Conservation (phyloP, 2,113 vertebrate genomes). For the Dasyornis broadbenti region DNA sequence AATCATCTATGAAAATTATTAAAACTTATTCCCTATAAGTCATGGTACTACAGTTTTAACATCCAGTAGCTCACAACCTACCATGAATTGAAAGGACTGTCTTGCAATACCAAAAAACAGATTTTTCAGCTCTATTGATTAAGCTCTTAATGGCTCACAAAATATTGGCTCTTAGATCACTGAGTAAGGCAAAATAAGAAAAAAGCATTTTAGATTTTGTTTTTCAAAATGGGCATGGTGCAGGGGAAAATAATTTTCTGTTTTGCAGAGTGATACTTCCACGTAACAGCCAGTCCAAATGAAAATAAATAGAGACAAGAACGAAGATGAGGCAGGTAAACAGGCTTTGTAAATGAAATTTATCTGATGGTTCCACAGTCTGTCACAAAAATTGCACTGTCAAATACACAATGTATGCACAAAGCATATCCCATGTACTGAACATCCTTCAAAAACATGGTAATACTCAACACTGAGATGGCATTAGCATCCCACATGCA, state of each 20-base stretch:
- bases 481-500: neutral
- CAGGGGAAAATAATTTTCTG: neutral
- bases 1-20: conserved; percentile 31
- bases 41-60: conserved; percentile 8
- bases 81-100: neutral
- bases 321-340: neutral
- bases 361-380: neutral
- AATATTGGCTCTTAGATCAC: neutral
- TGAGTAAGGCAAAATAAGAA: neutral
- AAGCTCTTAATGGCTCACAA: neutral
- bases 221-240: neutral
- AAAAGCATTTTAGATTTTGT: neutral
- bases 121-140: neutral
- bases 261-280: neutral
- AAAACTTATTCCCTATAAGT: conserved; percentile 21
- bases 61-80: neutral
- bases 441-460: neutral
- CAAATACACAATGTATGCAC: neutral
- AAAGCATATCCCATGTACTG: neutral
- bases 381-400: neutral
- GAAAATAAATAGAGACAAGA: neutral
- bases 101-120: neutral
- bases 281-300: neutral
- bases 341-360: neutral
- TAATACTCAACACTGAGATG: neutral